Evolutionary conservation across 1,140 invertebrate genomes (phyloP), one percentile per base, ranked within the genome.

Genomic region (Drosophila burlai): DNA sequence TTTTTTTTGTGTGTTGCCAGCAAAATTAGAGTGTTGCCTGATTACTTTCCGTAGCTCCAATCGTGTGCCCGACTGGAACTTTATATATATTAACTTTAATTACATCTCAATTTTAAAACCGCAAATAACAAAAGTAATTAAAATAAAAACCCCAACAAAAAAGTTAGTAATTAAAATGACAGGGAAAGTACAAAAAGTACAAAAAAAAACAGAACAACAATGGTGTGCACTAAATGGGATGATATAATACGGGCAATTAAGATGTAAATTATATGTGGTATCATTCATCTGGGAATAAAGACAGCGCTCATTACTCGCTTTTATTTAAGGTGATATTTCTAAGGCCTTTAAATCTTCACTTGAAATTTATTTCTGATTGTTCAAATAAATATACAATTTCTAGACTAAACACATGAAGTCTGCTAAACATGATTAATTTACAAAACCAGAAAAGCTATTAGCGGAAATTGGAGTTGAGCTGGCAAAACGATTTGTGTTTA

Each of bases 91-190:
- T 46, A 38, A 45, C 45, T 78, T 63, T 71, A 78, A 78, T 71
- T 71, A 71, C 43, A 69, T 52, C 46, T 71, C 34, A 63, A 40
- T 78, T 78, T 13, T 18, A 45, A 29, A 54, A 16, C 54, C 26
- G 38, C 40, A 74, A 76, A 63, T 57, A 58, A 58, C 40, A 54
- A 29, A 76, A 57, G 38, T 50, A 58, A 71, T 49, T 60, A 8
- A 42, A 36, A 73, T 63, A 40, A 24, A 55, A 52, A 34, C 29
- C 47, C 34, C 9, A 54, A 42, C 38, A 9, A 40, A 16, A 59
- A 57, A 38, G n/a, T 49, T 21, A 62, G 65, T 63, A 78, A 78
- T 78, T 78, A 63, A 78, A 78, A 45, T 11, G 42, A 34, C 34
- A 10, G 36, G 50, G 47, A 46, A 76, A 76, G 63, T 46, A 40